Evolutionary conservation across 2,888 invertebrate species (phyloP).

Genomic region (Acleris emargana): DNA sequence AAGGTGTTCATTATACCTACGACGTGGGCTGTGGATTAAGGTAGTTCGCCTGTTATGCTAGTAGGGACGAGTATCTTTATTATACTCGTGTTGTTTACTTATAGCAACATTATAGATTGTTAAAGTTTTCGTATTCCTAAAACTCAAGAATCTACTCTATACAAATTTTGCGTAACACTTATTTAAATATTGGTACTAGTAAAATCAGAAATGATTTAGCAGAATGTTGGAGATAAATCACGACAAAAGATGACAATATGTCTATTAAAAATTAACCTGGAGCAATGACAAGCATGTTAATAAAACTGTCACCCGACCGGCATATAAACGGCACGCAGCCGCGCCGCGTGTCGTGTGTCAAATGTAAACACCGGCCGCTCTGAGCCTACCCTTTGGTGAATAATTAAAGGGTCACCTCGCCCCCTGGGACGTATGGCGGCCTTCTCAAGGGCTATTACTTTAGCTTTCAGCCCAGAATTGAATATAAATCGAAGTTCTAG

Average conservation of each 20-base stretch:
- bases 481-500: slow-evolving; percentile 3
- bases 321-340: not conserved
- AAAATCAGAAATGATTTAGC: too few species aligned
- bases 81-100: too few species aligned
- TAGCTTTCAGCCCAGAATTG: slow-evolving; percentile 19
- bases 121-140: too few species aligned
- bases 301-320: not conserved
- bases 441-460: slow-evolving; percentile 30
- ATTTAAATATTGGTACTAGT: too few species aligned
- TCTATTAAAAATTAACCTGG: not conserved
- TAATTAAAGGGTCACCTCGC: slow-evolving; percentile 33
- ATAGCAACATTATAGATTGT: too few species aligned
- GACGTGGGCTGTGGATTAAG: too few species aligned
- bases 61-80: too few species aligned
- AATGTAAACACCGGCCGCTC: slow-evolving; percentile 6
- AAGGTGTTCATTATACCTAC: too few species aligned
- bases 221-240: too few species aligned
- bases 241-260: not conserved
- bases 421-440: slow-evolving; percentile 25
- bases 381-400: slow-evolving; percentile 27
- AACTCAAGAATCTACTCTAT: too few species aligned
- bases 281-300: not conserved
- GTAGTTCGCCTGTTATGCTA: too few species aligned
- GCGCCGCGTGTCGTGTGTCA: slow-evolving; percentile 6
- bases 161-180: too few species aligned